phyloP scores from a whole-genome alignment of 2,113 vertebrate species.

The Sinocyclocheilus rhinocerous region DNA sequence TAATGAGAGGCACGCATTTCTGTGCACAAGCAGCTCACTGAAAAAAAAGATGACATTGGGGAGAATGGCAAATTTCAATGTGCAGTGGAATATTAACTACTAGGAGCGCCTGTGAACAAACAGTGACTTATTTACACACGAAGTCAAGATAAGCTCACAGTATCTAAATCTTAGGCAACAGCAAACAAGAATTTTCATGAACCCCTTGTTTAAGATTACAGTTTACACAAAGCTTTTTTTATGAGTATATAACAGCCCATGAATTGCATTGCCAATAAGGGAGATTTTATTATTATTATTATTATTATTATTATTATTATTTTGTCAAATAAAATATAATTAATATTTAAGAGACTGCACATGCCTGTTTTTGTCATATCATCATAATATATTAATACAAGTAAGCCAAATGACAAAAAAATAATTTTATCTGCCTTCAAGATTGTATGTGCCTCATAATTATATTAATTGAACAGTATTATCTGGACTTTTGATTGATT shows the following conservation, averaged over 20 bases:
- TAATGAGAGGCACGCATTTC: neutral
- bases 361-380: neutral
- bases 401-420: too few relatives aligned
- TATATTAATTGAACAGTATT: too few relatives aligned
- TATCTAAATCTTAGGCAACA: conserved; percentile 1
- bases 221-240: conserved; percentile 10
- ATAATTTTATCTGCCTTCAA: too few relatives aligned
- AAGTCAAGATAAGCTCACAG: conserved; percentile 16
- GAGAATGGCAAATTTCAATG: neutral
- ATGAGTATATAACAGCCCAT: neutral
- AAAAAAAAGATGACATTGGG: conserved; percentile 17
- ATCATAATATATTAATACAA: too few relatives aligned
- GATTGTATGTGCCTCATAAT: too few relatives aligned
- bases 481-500: too few relatives aligned
- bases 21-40: neutral
- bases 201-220: neutral
- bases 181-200: conserved; percentile 13
- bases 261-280: neutral
- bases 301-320: too few relatives aligned
- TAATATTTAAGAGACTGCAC: neutral
- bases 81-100: conserved; percentile 25
- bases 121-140: conserved; percentile 18
- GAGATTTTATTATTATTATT: neutral
- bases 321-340: neutral
- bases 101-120: conserved; percentile 19